Base-by-base conservation (phyloP, 92 coral and sea anemone species). In the Porites evermanni region DNA sequence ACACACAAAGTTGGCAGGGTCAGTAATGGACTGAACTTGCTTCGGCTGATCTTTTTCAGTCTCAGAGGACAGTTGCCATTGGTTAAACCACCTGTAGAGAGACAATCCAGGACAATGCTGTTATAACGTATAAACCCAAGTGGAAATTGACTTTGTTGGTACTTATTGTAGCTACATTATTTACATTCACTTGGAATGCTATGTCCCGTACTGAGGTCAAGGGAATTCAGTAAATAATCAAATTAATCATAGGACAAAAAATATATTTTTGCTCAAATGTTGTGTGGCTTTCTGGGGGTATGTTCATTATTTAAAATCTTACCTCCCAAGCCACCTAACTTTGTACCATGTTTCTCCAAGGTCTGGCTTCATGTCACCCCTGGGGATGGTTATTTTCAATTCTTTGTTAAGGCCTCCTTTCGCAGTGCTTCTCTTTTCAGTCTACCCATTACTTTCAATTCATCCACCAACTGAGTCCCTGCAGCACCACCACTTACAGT, bases 401-500 rank as follows among this genome's bases (percentile, higher is more conserved):
- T 81, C 88, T 53, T 88, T 88, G n/a, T 88, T 63, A 81, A 44
- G 21, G 53, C 75, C 59, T 81, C 82, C 77, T 88, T 88, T 4
- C 81, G 87, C 14, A 88, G 83, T 2, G 29, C 72, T 79, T 71
- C 67, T n/a, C 79, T 79, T 24, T 61, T 78, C 6, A 52, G 23
- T 77, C 54, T 79, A 10, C 24, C 75, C 65, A 79, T 72, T 19
- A 67, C 85, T 54, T 24, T 71, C 1, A 87, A 44, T 50, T 87
- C 81, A 47, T 87, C 85, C 3, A 10, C 63, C 23, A 74, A 70
- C 65, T 79, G 80, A 1, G 51, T 64, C 12, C 78, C 85, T 9
- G 64, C 81, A 12, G 91, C 87, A 64, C 91, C 84, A 14, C 90
- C 90, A 80, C 90, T 87, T 10, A 80, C 82, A 71, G 86, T 21